Evolutionary conservation across 2,888 invertebrate species (phyloP).

Genomic region (Oscheius sp.): DNA sequence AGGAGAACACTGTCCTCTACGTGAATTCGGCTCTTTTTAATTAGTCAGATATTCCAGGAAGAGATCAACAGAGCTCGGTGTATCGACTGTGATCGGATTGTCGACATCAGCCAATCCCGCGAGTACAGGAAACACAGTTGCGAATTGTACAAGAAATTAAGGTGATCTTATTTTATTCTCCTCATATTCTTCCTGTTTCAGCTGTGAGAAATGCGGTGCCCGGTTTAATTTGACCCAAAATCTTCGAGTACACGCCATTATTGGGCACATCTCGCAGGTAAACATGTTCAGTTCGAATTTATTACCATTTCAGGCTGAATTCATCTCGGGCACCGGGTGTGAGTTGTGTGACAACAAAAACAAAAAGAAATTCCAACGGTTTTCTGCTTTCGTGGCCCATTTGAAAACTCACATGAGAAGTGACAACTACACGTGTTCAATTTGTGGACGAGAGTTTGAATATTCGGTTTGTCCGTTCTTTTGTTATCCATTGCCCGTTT

Average conservation of each 20-base stretch:
- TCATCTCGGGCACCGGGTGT: conserved; percentile 37
- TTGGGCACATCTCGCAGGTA: conserved; percentile 13
- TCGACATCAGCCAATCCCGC: conserved; percentile 23
- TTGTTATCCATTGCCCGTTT: not conserved
- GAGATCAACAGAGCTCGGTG: conserved; percentile 38
- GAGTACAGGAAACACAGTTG: conserved; percentile 8
- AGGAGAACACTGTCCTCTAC: not conserved
- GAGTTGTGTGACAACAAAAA: conserved; percentile 37
- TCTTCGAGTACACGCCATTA: conserved; percentile 27
- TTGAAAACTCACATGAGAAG: conserved; percentile 42
- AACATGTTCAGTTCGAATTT: not conserved
- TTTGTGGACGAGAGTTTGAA: conserved; percentile 45
- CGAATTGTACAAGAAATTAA: not conserved
- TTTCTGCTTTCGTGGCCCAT: conserved; percentile 44
- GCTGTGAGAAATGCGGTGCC: conserved; percentile 37
- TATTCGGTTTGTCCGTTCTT: conserved; percentile 2
- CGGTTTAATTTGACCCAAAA: conserved; percentile 39
- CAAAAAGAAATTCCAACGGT: conserved; percentile 41
- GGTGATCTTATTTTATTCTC: not conserved
- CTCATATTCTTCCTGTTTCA: conserved; percentile 6
- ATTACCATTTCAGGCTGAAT: conserved; percentile 31
- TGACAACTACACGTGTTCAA: conserved; percentile 43
- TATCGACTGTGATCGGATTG: conserved; percentile 38
- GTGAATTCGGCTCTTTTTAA: not conserved
- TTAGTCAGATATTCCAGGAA: not conserved